Evolutionary conservation across 1,140 invertebrate genomes (phyloP).

Genomic region (Diachasmimorpha longicaudata): DNA sequence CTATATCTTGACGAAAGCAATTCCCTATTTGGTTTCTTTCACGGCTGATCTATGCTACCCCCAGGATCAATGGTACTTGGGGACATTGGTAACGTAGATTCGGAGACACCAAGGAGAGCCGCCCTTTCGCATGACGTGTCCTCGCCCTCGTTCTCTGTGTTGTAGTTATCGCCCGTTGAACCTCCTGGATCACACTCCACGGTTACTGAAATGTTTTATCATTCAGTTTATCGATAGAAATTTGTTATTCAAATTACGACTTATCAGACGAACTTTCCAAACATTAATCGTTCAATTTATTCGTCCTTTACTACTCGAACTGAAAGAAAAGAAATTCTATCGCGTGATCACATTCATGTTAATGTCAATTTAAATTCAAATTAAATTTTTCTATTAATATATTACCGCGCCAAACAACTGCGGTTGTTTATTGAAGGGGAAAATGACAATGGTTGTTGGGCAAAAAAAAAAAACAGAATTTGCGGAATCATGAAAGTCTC

Average conservation of each 20-base stretch:
- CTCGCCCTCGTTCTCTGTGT: slow-evolving; percentile 46
- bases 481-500: too few species aligned
- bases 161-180: slow-evolving; percentile 37
- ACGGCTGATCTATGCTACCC: slow-evolving; percentile 18
- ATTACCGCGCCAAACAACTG: too few species aligned
- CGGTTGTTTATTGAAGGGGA: too few species aligned
- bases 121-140: slow-evolving; percentile 50
- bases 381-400: too few species aligned
- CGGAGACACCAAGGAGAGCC: slow-evolving; percentile 41
- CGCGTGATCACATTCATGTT: too few species aligned
- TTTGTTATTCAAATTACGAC: neutral
- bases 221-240: neutral
- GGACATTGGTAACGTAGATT: slow-evolving; percentile 43
- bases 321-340: too few species aligned
- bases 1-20: too few species aligned
- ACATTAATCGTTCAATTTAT: too few species aligned
- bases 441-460: too few species aligned
- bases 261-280: neutral
- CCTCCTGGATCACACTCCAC: slow-evolving; percentile 36
- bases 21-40: neutral
- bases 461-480: too few species aligned
- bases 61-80: slow-evolving; percentile 41
- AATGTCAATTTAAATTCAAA: too few species aligned
- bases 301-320: too few species aligned
- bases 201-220: slow-evolving; percentile 25